These are phyloP conservation scores for Melipona bicolor DNA, from an alignment of 2,888 invertebrate species.

Conservation along the genomic window DNA sequence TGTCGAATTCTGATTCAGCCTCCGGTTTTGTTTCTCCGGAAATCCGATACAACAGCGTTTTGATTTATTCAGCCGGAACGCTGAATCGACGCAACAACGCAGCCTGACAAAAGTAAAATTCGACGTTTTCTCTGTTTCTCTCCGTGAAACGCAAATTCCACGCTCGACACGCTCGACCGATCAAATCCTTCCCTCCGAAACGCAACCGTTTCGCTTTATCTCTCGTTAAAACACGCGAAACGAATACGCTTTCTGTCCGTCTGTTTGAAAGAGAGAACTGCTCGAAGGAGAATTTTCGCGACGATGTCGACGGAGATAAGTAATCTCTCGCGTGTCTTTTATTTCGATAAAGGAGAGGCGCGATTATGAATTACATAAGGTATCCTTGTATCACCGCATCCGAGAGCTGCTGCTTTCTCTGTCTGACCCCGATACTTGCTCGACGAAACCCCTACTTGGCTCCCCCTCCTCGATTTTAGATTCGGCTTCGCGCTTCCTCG, in stretches of 20 bases:
- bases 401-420: constrained; percentile 79
- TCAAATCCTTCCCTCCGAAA: neutral
- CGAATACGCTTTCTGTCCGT: neutral
- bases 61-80: neutral
- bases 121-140: neutral
- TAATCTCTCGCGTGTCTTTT: constrained; percentile 57
- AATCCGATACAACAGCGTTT: neutral
- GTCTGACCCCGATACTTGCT: constrained; percentile 80
- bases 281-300: neutral
- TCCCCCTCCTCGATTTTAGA: neutral
- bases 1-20: neutral
- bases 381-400: constrained; percentile 75
- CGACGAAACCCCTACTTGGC: constrained; percentile 65
- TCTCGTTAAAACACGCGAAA: neutral
- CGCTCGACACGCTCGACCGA: neutral
- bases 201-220: neutral
- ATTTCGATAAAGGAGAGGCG: constrained; percentile 65
- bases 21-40: neutral
- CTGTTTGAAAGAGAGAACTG: neutral
- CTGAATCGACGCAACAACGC: neutral
- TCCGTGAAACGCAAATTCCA: neutral
- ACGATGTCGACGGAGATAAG: constrained; percentile 28
- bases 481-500: constrained; percentile 1
- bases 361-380: constrained; percentile 80
- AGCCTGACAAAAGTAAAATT: neutral